phyloP scores from a whole-genome alignment of 1,140 invertebrate genomes.

The Pygmarrhopalites habei region DNA sequence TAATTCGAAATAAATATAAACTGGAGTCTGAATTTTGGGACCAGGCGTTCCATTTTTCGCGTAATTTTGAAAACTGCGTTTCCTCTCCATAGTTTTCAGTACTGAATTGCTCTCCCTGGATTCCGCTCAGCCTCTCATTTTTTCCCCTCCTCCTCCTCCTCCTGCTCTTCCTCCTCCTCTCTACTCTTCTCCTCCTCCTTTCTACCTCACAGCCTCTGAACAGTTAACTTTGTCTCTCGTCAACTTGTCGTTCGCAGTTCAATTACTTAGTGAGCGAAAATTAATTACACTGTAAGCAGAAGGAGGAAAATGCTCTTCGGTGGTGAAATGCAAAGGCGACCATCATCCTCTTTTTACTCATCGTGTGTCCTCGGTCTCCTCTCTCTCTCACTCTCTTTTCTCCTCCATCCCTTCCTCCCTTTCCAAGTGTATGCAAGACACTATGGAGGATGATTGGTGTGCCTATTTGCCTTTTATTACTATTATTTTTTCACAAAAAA shows the following conservation, averaged over 20 bases:
- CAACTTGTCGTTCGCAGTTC: slow-evolving; percentile 38
- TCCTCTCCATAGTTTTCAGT: no score
- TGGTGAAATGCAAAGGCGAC: slow-evolving; percentile 19
- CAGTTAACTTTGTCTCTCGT: slow-evolving; percentile 38
- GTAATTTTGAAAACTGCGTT: no score
- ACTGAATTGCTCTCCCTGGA: slow-evolving; percentile 32
- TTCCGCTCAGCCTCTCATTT: slow-evolving; percentile 18
- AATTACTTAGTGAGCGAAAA: slow-evolving; percentile 40
- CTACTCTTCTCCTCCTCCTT: neutral
- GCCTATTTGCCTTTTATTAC: slow-evolving; percentile 40
- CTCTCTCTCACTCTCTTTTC: neutral
- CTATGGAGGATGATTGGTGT: slow-evolving; percentile 39
- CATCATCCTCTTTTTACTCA: slow-evolving; percentile 13
- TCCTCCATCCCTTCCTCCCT: slow-evolving; percentile 11
- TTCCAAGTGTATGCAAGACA: no score
- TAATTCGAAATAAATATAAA: no score
- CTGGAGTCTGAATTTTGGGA: no score
- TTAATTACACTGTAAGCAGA: slow-evolving; percentile 40
- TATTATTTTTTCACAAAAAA: slow-evolving; percentile 39
- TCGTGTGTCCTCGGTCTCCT: neutral
- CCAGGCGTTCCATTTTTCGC: no score
- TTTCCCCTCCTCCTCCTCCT: slow-evolving; percentile 14
- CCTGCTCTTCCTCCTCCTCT: neutral
- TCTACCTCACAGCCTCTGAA: slow-evolving; percentile 1
- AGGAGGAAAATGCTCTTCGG: slow-evolving; percentile 19